A percentile compares a stretch with the other conserved stretches of the same genome.
Evolutionary conservation across 2,888 invertebrate genomes (phyloP).

Genomic region (Matsumyia berberina): DNA sequence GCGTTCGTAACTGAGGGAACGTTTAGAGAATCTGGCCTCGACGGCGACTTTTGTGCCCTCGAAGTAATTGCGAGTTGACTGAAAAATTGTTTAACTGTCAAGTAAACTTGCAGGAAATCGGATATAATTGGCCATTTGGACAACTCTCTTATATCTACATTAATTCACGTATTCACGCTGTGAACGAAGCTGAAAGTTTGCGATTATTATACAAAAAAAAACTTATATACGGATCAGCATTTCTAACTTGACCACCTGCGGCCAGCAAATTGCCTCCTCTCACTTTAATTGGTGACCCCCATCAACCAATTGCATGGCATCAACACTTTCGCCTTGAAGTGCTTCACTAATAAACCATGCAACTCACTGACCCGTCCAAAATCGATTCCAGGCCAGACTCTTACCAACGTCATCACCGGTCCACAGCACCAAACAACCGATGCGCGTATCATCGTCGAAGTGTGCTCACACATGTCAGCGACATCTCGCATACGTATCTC

Average conservation of each 20-base stretch:
- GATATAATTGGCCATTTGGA: too few species aligned
- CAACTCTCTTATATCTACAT: too few species aligned
- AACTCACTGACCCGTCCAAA: slow-evolving; percentile 5
- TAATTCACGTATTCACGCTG: too few species aligned
- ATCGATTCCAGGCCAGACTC: slow-evolving; percentile 16
- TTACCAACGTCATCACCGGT: not conserved
- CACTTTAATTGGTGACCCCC: slow-evolving; percentile 13
- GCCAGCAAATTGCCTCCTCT: slow-evolving; percentile 15
- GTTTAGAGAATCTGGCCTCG: too few species aligned
- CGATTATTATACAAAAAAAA: too few species aligned
- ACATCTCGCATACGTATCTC: slow-evolving; percentile 35
- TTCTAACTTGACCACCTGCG: slow-evolving; percentile 7
- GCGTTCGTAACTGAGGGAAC: too few species aligned
- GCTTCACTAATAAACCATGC: slow-evolving; percentile 22
- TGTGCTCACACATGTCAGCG: slow-evolving; percentile 38
- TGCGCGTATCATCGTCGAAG: slow-evolving; percentile 12
- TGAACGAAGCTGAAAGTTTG: too few species aligned
- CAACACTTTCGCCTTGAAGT: slow-evolving; percentile 15
- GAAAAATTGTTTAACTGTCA: too few species aligned
- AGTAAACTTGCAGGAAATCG: too few species aligned
- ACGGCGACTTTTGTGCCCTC: too few species aligned
- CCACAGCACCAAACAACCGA: not conserved
- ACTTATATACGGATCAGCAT: too few species aligned
- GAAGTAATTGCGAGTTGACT: too few species aligned
- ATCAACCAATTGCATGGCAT: not conserved